Percentiles rank a stretch among this genome's conserved stretches.
phyloP scores from a whole-genome alignment of 2,113 vertebrate species.

The Azemiops feae region DNA sequence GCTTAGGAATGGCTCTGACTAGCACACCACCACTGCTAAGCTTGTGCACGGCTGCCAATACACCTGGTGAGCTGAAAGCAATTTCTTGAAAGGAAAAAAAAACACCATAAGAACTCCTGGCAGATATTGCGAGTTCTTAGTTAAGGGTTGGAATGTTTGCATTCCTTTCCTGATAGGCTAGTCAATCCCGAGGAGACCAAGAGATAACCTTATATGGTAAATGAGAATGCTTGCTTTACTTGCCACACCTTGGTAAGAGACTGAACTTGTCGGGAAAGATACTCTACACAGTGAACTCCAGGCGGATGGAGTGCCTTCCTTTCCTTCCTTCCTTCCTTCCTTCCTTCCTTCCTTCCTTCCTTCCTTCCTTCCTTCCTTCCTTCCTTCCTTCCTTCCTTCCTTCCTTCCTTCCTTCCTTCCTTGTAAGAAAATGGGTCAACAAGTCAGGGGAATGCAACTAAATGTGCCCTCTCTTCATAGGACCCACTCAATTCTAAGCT shows the following conservation, averaged over 20 bases:
- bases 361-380: neutral
- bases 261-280: neutral
- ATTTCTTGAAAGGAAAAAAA: neutral
- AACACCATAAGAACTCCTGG: slow-evolving; percentile 5
- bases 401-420: neutral
- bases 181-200: neutral
- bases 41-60: neutral
- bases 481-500: neutral
- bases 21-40: neutral
- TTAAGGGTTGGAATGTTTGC: slow-evolving; percentile 21
- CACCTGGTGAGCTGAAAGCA: neutral
- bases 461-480: neutral
- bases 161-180: slow-evolving; percentile 36
- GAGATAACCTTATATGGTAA: slow-evolving; percentile 49
- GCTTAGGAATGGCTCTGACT: neutral
- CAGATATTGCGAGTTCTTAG: neutral
- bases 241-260: slow-evolving; percentile 1
- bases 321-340: neutral
- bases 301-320: neutral
- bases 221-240: neutral
- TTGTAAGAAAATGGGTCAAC: neutral
- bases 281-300: neutral
- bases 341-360: neutral
- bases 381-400: neutral
- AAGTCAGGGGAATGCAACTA: neutral